phyloP scores from a whole-genome alignment of 2,113 vertebrate genomes.

The Antechinus stuartii region DNA sequence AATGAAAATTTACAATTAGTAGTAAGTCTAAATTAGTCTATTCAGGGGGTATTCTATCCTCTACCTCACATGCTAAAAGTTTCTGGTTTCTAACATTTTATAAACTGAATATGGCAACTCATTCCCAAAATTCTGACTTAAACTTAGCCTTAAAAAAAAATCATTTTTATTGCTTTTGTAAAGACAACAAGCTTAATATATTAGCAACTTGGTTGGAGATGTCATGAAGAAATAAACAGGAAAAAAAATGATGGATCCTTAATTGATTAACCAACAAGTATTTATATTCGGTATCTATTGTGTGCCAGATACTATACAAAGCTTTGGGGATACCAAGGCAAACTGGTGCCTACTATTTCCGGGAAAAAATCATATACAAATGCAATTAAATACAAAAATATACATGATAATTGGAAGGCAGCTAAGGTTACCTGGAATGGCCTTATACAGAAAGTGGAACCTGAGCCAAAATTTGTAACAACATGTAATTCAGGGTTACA shows the following conservation, averaged over 20 bases:
- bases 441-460: not conserved
- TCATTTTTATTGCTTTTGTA: not conserved
- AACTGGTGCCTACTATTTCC: not conserved
- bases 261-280: constrained; percentile 41
- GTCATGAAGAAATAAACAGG: not conserved
- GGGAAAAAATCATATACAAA: not conserved
- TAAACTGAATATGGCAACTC: not conserved
- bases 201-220: not conserved
- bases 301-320: no score
- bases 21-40: not conserved
- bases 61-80: not conserved
- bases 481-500: not conserved
- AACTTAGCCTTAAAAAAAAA: constrained; percentile 66
- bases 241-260: constrained; percentile 17
- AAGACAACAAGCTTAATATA: not conserved
- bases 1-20: not conserved
- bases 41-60: not conserved
- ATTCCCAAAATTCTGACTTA: constrained; percentile 67
- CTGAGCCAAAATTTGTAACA: not conserved
- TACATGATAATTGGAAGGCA: not conserved
- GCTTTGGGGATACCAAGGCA: not conserved
- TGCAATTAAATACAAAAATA: not conserved
- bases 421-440: not conserved
- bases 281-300: not conserved
- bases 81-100: not conserved